Conservation (phyloP, 2,888 invertebrate genomes). For the Euplexia lucipara region DNA sequence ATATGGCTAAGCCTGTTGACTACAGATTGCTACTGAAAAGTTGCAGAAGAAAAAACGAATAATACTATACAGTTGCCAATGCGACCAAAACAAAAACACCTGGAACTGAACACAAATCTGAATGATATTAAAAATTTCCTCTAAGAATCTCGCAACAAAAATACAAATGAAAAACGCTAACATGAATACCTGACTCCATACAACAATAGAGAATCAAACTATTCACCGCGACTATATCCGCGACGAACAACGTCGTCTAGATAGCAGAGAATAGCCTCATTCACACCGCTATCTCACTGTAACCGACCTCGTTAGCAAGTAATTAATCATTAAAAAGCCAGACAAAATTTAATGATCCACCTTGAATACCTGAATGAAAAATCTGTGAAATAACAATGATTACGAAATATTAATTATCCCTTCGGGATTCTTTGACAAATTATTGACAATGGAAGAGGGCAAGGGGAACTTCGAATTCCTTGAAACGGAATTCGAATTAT, state of each 20-base stretch:
- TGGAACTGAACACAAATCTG: background rate
- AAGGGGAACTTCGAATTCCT: conserved; percentile 31
- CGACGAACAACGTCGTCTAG: conserved; percentile 11
- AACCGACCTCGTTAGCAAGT: conserved; percentile 55
- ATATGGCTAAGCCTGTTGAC: too few species aligned
- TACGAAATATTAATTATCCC: conserved; percentile 48
- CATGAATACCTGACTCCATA: background rate
- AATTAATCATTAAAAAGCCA: conserved; percentile 58
- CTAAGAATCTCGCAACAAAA: background rate
- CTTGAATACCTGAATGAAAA: conserved; percentile 39
- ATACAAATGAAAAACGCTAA: background rate
- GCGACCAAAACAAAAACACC: too few species aligned
- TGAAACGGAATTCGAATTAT: conserved; percentile 52
- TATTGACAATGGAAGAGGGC: conserved; percentile 38
- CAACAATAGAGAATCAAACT: conserved; percentile 30
- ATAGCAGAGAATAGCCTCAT: conserved; percentile 38
- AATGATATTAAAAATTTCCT: background rate
- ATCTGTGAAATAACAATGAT: conserved; percentile 50
- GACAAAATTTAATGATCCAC: conserved; percentile 53
- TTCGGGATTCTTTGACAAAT: conserved; percentile 46
- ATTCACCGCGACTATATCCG: conserved; percentile 24
- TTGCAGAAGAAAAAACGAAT: background rate
- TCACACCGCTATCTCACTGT: conserved; percentile 37
- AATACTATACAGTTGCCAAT: too few species aligned
- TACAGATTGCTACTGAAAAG: too few species aligned